These are phyloP conservation scores for Lycaon pictus DNA, from an alignment of 2,113 vertebrate genomes.

Conservation along the genomic window DNA sequence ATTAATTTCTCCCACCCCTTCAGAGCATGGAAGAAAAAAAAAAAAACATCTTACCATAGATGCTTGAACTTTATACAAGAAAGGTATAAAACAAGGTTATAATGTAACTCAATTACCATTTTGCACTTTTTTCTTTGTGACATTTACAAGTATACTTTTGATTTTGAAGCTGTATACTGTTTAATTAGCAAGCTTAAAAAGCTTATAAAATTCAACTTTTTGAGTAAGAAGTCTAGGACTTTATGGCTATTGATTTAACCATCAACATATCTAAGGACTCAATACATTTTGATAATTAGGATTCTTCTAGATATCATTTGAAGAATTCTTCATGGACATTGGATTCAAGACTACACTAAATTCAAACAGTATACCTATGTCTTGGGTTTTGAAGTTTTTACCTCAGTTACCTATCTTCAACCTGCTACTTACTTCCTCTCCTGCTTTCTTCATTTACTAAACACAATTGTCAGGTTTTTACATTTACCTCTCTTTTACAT, in stretches of 20 bases:
- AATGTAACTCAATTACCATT: constrained; percentile 28
- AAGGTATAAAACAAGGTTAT: constrained; percentile 50
- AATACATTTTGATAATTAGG: constrained; percentile 40
- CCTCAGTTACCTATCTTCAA: constrained; percentile 23
- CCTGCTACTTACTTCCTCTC: constrained; percentile 26
- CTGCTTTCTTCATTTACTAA: constrained; percentile 62
- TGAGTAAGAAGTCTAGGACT: constrained; percentile 35
- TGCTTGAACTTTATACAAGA: constrained; percentile 60
- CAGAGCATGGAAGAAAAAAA: neutral
- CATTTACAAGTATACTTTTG: constrained; percentile 49
- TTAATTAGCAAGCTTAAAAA: constrained; percentile 55
- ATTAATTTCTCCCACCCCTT: neutral
- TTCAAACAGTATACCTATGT: constrained; percentile 31
- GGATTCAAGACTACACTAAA: constrained; percentile 46
- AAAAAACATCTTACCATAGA: neutral
- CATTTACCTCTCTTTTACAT: too few species aligned
- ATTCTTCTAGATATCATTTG: constrained; percentile 58
- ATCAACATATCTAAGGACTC: constrained; percentile 70
- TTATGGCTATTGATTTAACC: constrained; percentile 66
- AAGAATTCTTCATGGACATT: constrained; percentile 41
- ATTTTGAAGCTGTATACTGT: constrained; percentile 47
- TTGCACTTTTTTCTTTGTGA: constrained; percentile 53
- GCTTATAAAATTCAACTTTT: constrained; percentile 52
- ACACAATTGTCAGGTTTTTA: constrained; percentile 47
- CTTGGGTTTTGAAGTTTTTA: constrained; percentile 61